Percentiles rank a stretch among this genome's conserved stretches.
These are phyloP conservation scores for Eupeodes latifasciatus DNA, from an alignment of 2,888 invertebrate species.

Conservation along the genomic window DNA sequence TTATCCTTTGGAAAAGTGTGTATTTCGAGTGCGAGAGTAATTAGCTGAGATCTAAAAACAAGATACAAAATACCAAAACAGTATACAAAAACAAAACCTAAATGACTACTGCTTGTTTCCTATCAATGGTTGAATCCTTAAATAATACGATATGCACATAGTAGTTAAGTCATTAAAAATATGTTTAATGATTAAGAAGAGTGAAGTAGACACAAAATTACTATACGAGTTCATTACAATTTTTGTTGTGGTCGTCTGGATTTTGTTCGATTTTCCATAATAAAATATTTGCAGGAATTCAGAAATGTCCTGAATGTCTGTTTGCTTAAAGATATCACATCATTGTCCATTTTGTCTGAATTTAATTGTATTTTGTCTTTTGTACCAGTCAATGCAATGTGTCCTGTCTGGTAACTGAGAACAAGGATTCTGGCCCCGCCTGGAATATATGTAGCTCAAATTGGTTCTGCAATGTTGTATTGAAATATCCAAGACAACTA, in stretches of 20 bases:
- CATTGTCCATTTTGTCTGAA: background rate
- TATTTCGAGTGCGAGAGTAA: background rate
- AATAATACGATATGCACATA: background rate
- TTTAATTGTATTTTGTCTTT: constrained; percentile 10
- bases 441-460: background rate
- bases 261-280: background rate
- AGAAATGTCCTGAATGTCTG: background rate
- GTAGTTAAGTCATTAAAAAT: background rate
- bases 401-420: background rate
- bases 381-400: background rate
- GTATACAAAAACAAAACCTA: background rate
- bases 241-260: constrained; percentile 2
- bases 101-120: background rate
- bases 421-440: background rate
- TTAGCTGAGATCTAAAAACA: background rate
- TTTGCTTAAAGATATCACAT: background rate
- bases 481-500: background rate
- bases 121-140: background rate
- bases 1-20: constrained; percentile 19
- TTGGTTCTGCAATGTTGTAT: background rate
- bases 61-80: no score
- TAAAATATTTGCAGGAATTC: background rate
- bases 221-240: background rate
- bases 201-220: background rate
- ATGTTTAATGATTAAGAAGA: background rate